Conservation (phyloP, 2,797 vertebrate species). For the Helarctos malayanus region DNA sequence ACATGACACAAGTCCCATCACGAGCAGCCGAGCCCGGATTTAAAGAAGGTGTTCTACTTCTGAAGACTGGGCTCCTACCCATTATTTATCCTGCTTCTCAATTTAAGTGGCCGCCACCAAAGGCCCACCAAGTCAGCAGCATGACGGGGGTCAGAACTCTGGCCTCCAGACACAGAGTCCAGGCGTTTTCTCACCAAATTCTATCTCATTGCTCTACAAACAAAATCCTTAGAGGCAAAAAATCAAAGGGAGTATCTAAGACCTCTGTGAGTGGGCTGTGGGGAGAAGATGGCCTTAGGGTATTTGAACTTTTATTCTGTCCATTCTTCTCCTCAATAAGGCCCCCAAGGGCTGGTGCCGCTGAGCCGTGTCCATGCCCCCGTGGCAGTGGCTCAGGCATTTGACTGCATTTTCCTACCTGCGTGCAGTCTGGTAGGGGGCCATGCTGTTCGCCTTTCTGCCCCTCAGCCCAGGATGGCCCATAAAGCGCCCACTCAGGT, state of each 20-base stretch:
- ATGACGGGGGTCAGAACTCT: neutral
- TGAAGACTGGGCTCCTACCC: neutral
- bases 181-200: neutral
- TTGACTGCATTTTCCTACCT: neutral
- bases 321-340: neutral
- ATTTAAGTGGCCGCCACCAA: too few relatives aligned
- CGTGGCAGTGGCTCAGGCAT: accelerated
- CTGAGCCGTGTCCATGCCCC: accelerated
- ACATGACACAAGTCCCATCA: neutral
- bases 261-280: neutral
- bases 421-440: accelerated
- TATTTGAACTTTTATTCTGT: neutral
- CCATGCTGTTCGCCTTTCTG: accelerated
- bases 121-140: neutral
- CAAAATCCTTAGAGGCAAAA: neutral
- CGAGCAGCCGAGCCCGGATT: neutral
- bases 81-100: too few relatives aligned
- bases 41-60: accelerated
- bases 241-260: neutral
- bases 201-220: neutral
- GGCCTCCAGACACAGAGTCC: too few relatives aligned
- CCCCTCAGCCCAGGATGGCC: neutral
- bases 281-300: neutral
- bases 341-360: accelerated
- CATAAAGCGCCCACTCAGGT: accelerated